Conservation (phyloP, 1,140 invertebrate species). For the Cataglyphis hispanica region DNA sequence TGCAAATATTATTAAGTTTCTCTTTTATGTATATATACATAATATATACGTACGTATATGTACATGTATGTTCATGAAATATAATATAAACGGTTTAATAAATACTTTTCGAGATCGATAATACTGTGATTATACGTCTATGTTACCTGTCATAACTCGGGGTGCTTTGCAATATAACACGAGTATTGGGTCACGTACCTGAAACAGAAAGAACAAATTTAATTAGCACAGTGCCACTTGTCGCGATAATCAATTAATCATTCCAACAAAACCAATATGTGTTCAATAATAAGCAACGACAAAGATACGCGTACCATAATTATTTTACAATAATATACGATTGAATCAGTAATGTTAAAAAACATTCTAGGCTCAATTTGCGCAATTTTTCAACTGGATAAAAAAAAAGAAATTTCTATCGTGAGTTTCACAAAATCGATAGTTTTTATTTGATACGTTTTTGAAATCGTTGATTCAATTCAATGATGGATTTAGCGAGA, state of each 20-base stretch:
- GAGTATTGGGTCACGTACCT: conserved; percentile 63
- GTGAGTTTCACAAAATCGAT: conserved; percentile 14
- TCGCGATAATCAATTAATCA: conserved; percentile 55
- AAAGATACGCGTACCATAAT: conserved; percentile 28
- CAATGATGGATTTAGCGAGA: conserved; percentile 39
- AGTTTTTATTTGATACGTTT: conserved; percentile 23
- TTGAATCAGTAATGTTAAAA: conserved; percentile 33
- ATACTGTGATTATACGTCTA: conserved; percentile 30
- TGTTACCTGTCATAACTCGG: conserved; percentile 49
- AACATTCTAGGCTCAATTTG: conserved; percentile 26
- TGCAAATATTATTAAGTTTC: not conserved
- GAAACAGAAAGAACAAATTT: conserved; percentile 69
- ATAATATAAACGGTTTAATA: conserved; percentile 37
- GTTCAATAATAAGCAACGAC: conserved; percentile 18
- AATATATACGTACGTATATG: too few relatives aligned
- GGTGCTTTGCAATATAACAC: conserved; percentile 38
- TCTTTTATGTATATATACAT: too few relatives aligned
- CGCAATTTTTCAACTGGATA: not conserved
- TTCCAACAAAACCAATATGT: conserved; percentile 30
- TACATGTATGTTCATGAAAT: not conserved
- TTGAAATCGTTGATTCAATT: conserved; percentile 25
- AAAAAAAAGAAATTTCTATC: not conserved
- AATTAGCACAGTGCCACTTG: conserved; percentile 52
- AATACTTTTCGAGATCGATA: conserved; percentile 40
- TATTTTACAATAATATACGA: conserved; percentile 25